Base-by-base conservation (phyloP, 2,797 vertebrate genomes). In the Tragopan temminckii region DNA sequence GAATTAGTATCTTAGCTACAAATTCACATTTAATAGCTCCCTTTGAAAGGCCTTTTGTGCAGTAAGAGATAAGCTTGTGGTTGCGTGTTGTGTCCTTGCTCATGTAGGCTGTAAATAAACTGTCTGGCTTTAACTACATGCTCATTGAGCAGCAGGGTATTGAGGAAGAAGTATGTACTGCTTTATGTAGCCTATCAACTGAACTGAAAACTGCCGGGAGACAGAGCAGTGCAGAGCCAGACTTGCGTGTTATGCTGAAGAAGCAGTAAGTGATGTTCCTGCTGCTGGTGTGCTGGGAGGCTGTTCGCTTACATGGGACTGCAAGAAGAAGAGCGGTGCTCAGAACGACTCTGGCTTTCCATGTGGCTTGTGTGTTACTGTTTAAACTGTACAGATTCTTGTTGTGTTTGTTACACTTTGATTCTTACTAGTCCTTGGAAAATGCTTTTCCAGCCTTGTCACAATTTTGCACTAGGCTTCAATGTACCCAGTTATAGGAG, bases 41-140 rank as follows among this genome's bases (percentile, higher is more conserved):
- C 33, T 78, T 85, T 85, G 79, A 72, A 94, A 92, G 89, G 70
- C 43, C 59, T 92, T 89, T 80, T 89, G 69, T 92, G 78, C 35
- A 53, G 59, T 70, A 58, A 62, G 78, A 85, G 93, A 71, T 82
- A 85, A 79, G 42, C 68, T 67, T 85, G 42, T 76, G 68, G 36
- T 63, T 93, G 82, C 88, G 67, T 66, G 57, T 78, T 74, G 46
- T 52, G 67, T 79, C 46, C 36, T 78, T 88, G 71, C 66, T 81
- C 31, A 25, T 67, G 33, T 57, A 57, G 53, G 52, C 66, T 70
- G 57, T 59, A 90, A 90, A 84, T 87, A 87, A 83, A 87, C 75
- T 70, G 61, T 67, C n/a, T 85, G 70, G 33, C 61, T 78, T 62
- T 78, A 74, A 66, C 36, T 61, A 42, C 5, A 1, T 50, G 33